phyloP scores from a whole-genome alignment of 64 coral and sea anemone species.

The Montipora foliosa region DNA sequence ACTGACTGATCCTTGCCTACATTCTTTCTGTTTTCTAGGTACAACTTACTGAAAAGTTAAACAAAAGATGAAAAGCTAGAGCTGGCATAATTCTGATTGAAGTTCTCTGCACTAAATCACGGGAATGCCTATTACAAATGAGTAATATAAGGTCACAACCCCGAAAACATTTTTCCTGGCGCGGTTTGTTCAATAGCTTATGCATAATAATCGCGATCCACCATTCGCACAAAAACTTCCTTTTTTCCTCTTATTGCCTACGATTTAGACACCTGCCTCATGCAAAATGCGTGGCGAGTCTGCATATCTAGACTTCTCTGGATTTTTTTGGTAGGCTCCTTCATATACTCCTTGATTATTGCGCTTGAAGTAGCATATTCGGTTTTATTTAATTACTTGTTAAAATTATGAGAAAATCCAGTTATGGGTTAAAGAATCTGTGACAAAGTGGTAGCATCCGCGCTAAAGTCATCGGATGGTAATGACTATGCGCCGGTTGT shows the following conservation, averaged over 20 bases:
- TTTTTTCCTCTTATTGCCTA: neutral
- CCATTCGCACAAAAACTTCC: neutral
- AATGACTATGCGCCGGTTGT: too few species aligned
- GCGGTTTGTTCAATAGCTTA: neutral
- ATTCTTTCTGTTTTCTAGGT: neutral
- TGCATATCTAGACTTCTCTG: neutral
- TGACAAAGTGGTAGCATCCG: too few species aligned
- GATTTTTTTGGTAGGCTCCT: neutral
- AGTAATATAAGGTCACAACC: neutral
- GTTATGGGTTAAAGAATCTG: too few species aligned
- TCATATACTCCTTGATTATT: constrained; percentile 18
- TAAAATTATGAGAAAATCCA: too few species aligned
- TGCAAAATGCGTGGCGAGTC: neutral
- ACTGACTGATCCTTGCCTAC: neutral
- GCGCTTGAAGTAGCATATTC: neutral
- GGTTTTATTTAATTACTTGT: too few species aligned
- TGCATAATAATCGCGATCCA: neutral
- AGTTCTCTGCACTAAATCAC: neutral
- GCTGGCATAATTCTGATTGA: neutral
- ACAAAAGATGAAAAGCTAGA: neutral
- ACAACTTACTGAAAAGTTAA: neutral
- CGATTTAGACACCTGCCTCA: neutral
- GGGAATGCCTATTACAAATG: neutral
- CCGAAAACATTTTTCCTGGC: neutral
- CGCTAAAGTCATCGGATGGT: too few species aligned